Evolutionary conservation across 2,113 vertebrate genomes (phyloP).

Genomic region (Zosterops japonicus): DNA sequence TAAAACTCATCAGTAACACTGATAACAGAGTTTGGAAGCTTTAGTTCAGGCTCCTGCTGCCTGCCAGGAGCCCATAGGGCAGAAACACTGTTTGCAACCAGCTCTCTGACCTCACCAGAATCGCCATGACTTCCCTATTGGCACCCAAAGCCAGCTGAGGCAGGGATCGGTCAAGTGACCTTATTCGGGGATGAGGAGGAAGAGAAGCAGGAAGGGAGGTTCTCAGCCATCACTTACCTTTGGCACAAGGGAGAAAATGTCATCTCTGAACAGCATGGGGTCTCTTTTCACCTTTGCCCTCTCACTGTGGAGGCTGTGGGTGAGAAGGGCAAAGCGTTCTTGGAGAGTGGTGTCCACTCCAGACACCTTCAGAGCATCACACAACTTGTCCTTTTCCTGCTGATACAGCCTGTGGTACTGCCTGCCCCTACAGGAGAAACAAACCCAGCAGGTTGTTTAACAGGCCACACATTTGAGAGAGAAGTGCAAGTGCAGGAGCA

Average conservation of each 20-base stretch:
- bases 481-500: not conserved
- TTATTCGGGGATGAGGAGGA: not conserved
- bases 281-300: slow-evolving; percentile 53
- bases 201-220: not conserved
- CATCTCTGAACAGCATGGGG: slow-evolving; percentile 58
- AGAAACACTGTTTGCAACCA: not conserved
- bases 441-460: not conserved
- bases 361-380: accelerated
- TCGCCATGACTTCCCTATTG: not conserved
- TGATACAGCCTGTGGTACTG: not conserved
- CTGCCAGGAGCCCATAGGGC: not conserved
- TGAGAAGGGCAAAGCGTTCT: slow-evolving; percentile 59
- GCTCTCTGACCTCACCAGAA: not conserved
- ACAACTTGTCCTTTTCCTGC: not conserved
- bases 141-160: not conserved
- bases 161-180: not conserved
- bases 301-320: slow-evolving; percentile 63
- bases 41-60: not conserved
- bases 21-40: not conserved
- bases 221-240: slow-evolving; percentile 72
- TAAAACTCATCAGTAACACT: not conserved
- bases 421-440: not conserved
- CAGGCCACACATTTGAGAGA: not conserved
- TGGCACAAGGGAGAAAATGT: slow-evolving; percentile 78
- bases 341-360: accelerated